Evolutionary conservation across 2,113 vertebrate genomes (phyloP), one percentile per base, ranked within the genome.

Genomic region (Gopherus flavomarginatus): DNA sequence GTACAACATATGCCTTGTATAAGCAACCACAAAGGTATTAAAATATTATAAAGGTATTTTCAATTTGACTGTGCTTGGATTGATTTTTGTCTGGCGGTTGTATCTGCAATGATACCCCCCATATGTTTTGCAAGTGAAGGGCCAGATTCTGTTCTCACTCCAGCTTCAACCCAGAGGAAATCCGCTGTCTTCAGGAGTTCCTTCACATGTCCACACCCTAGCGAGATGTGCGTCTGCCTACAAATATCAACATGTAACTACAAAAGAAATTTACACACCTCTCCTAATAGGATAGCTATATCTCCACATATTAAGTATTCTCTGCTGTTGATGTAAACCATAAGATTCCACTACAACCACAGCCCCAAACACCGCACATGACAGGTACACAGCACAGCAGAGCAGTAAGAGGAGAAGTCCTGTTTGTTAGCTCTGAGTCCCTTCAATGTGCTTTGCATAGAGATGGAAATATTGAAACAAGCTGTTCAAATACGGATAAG

Each of bases 151-250:
- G 72, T 95, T 93, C 81, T 89, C 83, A 38, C 81, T 77, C 87
- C 42, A 81, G 62, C 82, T 42, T 4, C 56, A 75, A 81, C 21
- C 80, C 93, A 91, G 81, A 92, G 72, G 47, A 96, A 95, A 96
- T 47, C 81, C 77, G 75, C 94, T 31, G 92, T 95, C 84, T 96
- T 79, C 62, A 79, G 94, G 96, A 96, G 90, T 93, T 90, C 90
- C 92, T 91, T 38, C 86, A 88, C 79, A 94, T 29, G 81, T 85
- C 88, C 57, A 5, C 56, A 5, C 56, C 6, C 12, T 50, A 95
- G 38, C 2, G 83, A 92, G 95, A 83, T 95, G 92, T 53, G n/a
- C 9, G 0, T 52, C 85, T 26, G 27, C 14, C 78, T 79, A 47
- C 16, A 72, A 93, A 87, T 86, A 93, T 27, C 3, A 0, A 2